Percentiles rank a stretch among this genome's conserved stretches.
These are phyloP conservation scores for Drosophila subpulchrella DNA, from an alignment of 1,140 invertebrate genomes.

Conservation along the genomic window DNA sequence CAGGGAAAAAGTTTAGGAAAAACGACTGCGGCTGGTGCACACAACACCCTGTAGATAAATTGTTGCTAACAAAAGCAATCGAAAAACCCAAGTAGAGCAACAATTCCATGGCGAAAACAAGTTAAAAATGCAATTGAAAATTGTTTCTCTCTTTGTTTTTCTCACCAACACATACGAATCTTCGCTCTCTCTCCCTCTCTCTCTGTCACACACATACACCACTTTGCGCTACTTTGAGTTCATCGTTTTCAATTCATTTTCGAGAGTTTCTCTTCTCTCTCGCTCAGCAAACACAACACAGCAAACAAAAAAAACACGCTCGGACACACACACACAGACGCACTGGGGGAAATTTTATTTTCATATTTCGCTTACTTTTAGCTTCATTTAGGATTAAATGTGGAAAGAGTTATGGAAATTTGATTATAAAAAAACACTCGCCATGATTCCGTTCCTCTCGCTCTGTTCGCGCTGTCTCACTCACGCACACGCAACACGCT, in stretches of 20 bases:
- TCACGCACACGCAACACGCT: slow-evolving; percentile 11
- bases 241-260: slow-evolving; percentile 81
- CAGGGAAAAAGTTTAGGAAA: not conserved
- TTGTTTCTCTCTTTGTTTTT: slow-evolving; percentile 27
- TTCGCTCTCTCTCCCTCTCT: not conserved
- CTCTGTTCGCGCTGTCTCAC: slow-evolving; percentile 36
- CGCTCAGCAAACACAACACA: slow-evolving; percentile 40
- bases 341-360: slow-evolving; percentile 12
- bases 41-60: slow-evolving; percentile 29
- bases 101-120: slow-evolving; percentile 53
- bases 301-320: slow-evolving; percentile 55
- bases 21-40: not conserved
- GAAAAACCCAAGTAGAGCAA: slow-evolving; percentile 30
- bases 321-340: slow-evolving; percentile 21
- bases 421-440: slow-evolving; percentile 62
- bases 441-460: slow-evolving; percentile 47
- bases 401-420: slow-evolving; percentile 30
- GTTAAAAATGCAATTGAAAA: slow-evolving; percentile 73
- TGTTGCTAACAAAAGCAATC: slow-evolving; percentile 35
- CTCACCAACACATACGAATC: slow-evolving; percentile 11
- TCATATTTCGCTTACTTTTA: slow-evolving; percentile 49
- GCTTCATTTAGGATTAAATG: slow-evolving; percentile 29
- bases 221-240: slow-evolving; percentile 74
- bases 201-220: slow-evolving; percentile 13
- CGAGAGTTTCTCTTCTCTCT: slow-evolving; percentile 67